Conservation (phyloP, 2,797 vertebrate genomes). For the Salarias fasciatus region DNA sequence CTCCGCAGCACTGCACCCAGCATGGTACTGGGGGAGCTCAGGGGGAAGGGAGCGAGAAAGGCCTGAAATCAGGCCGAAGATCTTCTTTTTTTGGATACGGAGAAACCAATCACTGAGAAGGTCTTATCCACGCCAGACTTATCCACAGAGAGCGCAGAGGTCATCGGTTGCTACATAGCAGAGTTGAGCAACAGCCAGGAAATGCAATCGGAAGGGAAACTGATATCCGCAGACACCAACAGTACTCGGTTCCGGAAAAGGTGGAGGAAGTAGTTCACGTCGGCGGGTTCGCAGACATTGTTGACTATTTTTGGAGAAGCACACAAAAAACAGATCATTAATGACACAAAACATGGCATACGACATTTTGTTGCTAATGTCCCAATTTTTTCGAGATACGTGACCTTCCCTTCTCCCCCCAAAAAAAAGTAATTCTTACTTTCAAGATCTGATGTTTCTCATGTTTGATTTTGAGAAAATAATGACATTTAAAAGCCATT, state of each 20-base stretch:
- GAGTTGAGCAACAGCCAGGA: conserved; percentile 35
- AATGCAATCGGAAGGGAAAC: conserved; percentile 10
- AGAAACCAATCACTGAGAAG: background rate
- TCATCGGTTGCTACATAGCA: conserved; percentile 28
- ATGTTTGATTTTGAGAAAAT: too few species aligned
- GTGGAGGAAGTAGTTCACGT: background rate
- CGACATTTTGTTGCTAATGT: too few species aligned
- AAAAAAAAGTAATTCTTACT: too few species aligned
- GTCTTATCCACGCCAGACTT: conserved; percentile 7
- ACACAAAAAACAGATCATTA: background rate
- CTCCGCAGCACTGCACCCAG: conserved; percentile 90
- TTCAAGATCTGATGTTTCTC: too few species aligned
- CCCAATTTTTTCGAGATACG: too few species aligned
- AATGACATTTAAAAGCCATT: too few species aligned
- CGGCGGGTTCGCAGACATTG: conserved; percentile 40
- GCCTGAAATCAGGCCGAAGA: conserved; percentile 9
- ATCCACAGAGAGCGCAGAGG: conserved; percentile 21
- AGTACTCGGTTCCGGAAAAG: conserved; percentile 15
- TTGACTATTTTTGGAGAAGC: conserved; percentile 14
- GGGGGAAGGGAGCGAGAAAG: conserved; percentile 12
- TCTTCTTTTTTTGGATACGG: background rate
- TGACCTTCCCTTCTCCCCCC: too few species aligned
- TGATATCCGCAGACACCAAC: background rate
- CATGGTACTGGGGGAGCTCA: conserved; percentile 82
- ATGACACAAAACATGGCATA: too few species aligned